Conservation (phyloP, 2,113 vertebrate species). For the Leiothrix lutea region DNA sequence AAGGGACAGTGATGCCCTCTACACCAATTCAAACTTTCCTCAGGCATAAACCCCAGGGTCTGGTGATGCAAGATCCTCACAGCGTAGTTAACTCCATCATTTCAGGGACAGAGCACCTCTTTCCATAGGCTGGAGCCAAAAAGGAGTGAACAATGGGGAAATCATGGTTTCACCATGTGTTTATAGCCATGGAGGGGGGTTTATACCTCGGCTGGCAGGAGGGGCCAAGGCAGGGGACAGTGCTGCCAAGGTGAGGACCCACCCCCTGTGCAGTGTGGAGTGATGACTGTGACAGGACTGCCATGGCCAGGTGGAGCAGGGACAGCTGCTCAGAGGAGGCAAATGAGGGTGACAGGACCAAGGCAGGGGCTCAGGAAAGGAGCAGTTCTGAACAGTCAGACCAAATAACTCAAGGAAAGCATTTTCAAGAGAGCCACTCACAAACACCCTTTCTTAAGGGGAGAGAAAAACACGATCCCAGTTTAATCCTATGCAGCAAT, state of each 20-base stretch:
- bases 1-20: rapidly evolving
- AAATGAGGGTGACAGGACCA: neutral
- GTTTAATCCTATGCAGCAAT: neutral
- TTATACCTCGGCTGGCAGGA: neutral
- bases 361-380: neutral
- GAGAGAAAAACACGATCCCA: neutral
- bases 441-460: neutral
- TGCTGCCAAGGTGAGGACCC: neutral
- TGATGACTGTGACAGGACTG: neutral
- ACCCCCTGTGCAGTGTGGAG: rapidly evolving
- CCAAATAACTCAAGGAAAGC: neutral
- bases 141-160: neutral
- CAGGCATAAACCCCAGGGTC: neutral
- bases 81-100: rapidly evolving
- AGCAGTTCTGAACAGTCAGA: neutral
- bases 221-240: neutral
- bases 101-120: neutral
- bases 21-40: neutral
- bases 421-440: neutral
- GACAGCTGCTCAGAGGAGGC: neutral
- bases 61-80: neutral
- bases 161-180: rapidly evolving
- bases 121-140: rapidly evolving
- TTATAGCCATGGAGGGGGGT: neutral
- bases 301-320: neutral